phyloP scores from a whole-genome alignment of 92 coral and sea anemone genomes.

The Actinernus sp. region DNA sequence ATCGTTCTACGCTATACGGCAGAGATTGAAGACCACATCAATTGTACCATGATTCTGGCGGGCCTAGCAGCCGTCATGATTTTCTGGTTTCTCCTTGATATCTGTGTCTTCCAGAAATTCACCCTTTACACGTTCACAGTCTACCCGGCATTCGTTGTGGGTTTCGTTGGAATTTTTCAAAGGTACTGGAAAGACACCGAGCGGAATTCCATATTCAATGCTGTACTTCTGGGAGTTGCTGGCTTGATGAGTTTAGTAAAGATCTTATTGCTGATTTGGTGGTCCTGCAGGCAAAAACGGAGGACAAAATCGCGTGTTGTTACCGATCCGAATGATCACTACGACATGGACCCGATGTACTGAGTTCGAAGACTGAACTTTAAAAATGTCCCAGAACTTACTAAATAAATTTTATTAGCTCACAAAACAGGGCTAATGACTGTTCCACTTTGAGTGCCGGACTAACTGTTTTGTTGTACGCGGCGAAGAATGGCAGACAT shows the following conservation, averaged over 20 bases:
- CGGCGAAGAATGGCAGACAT: too few relatives aligned
- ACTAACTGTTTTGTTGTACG: too few relatives aligned
- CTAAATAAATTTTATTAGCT: too few relatives aligned
- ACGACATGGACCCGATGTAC: conserved; percentile 19
- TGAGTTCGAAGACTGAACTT: background rate
- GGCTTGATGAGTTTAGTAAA: conserved; percentile 67
- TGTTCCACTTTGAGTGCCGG: too few relatives aligned
- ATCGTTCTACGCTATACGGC: conserved; percentile 74
- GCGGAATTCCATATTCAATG: conserved; percentile 75
- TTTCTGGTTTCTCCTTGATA: conserved; percentile 87
- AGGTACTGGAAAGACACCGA: conserved; percentile 50
- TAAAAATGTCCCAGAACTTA: too few relatives aligned
- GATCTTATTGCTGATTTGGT: conserved; percentile 63
- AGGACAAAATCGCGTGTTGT: conserved; percentile 16
- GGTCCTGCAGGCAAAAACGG: conserved; percentile 42
- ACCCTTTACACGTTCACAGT: conserved; percentile 78
- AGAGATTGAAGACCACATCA: conserved; percentile 68
- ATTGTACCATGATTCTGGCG: conserved; percentile 71
- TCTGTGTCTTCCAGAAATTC: conserved; percentile 66
- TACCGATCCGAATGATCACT: conserved; percentile 26
- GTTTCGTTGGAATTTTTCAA: conserved; percentile 72
- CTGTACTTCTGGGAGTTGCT: conserved; percentile 63
- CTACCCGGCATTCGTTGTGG: conserved; percentile 78
- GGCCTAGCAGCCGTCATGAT: conserved; percentile 64
- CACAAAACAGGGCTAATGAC: too few relatives aligned